phyloP scores from a whole-genome alignment of 35 echinoderm and acorn worm genomes.

The Ophioderma brevispina region DNA sequence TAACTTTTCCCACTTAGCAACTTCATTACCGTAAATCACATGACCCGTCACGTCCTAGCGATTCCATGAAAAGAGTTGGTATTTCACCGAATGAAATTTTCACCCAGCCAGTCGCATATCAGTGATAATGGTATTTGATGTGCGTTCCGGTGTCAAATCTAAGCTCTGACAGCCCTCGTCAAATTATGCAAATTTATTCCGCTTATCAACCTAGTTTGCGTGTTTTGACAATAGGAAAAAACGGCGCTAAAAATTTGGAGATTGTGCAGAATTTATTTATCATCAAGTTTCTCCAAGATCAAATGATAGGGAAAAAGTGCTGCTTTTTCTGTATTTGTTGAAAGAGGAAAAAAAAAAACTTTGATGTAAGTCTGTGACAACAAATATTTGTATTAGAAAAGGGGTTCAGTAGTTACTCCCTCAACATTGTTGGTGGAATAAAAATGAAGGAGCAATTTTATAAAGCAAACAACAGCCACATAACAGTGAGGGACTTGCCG shows the following conservation, averaged over 20 bases:
- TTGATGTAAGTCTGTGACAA: not conserved
- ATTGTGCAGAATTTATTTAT: not conserved
- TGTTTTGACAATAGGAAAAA: not conserved
- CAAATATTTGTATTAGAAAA: not conserved
- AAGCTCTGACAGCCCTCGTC: not conserved
- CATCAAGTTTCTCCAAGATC: not conserved
- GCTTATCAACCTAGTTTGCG: not conserved
- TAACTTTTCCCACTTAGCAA: conserved; percentile 13
- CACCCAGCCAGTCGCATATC: not conserved
- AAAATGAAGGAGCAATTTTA: conserved; percentile 11
- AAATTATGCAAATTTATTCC: not conserved
- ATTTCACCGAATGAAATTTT: not conserved
- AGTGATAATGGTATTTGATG: conserved; percentile 7
- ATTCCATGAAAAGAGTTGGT: not conserved
- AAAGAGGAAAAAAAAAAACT: not conserved
- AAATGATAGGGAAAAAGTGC: not conserved
- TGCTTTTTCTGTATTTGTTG: not conserved
- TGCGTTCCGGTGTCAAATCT: conserved; percentile 4
- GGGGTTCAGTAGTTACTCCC: not conserved
- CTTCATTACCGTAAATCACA: not conserved
- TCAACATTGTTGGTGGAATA: not conserved
- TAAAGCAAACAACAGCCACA: not conserved
- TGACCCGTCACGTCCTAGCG: not conserved
- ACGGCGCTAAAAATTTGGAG: not conserved
- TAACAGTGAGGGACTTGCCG: not conserved